Base-by-base conservation (phyloP, 2,113 vertebrate species). In the Psittacara wagleri region DNA sequence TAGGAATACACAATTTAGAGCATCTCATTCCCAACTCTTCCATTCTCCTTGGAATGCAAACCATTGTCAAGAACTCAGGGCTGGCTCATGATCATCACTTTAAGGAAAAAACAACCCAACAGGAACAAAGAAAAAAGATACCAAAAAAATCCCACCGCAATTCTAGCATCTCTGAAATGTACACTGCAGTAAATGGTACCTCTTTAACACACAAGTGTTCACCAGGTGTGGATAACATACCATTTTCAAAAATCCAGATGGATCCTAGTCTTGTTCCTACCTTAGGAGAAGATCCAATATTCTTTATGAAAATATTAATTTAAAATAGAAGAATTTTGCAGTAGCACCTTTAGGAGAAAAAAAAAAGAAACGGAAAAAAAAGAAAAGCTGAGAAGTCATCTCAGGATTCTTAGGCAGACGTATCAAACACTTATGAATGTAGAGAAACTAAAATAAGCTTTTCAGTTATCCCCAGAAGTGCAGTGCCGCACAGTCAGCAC, bases 401-500 rank as follows among this genome's bases (percentile, higher is more conserved):
- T 92, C 48, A 31, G 49, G 29, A 33, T 55, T 52, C 86, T 75
- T 27, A 89, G 51, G n/a, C 17, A 74, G 54, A 81, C 6, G 28
- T 3, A 2, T 20, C 55, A 20, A 67, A 17, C n/a, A 19, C 4
- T 77, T 51, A 19, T 3, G 2, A 13, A 43, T 52, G 41, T 0
- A 3, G 12, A 46, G 24, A 79, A 82, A 75, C 5, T 5, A 2
- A 28, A 59, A 12, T 1, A 13, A 20, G 33, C 4, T 46, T 61
- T 74, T 14, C 41, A 29, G 46, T 23, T 20, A 6, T 19, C 8
- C 41, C 10, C 55, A 33, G 54, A 28, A 41, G n/a, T 5, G 79
- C 75, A 94, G 44, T 92, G 79, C 88, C 11, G 10, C 39, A 8
- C 7, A 62, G 39, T 14, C 39, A 83, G 85, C 97, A 96, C 96